Conservation (phyloP, 1,140 invertebrate genomes). For the Octopus sinensis region DNA sequence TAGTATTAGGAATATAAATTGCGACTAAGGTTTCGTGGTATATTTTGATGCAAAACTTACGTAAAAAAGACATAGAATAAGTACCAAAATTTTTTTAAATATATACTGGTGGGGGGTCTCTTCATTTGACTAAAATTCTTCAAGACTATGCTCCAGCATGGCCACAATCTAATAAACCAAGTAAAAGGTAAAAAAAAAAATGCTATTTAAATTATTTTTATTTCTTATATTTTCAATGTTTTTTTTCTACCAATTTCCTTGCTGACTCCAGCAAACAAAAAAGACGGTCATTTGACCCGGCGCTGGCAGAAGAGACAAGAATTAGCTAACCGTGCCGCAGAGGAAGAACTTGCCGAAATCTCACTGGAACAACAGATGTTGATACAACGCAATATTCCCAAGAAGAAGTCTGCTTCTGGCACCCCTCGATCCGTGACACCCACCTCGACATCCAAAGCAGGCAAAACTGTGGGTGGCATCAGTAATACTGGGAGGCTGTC, state of each 20-base stretch:
- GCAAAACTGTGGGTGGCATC: conserved; percentile 21
- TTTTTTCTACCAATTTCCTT: not conserved
- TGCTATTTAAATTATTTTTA: too few relatives aligned
- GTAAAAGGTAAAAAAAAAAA: conserved; percentile 23
- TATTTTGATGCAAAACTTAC: too few relatives aligned
- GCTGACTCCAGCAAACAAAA: not conserved
- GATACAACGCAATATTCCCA: conserved; percentile 36
- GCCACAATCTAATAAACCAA: conserved; percentile 17
- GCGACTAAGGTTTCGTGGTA: too few relatives aligned
- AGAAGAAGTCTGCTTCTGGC: not conserved
- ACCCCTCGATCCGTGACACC: not conserved
- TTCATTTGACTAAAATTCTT: too few relatives aligned
- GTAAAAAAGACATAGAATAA: too few relatives aligned
- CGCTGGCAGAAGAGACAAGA: conserved; percentile 45
- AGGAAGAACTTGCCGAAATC: conserved; percentile 52
- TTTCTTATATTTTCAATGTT: not conserved
- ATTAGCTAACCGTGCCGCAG: conserved; percentile 47
- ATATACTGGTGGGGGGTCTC: too few relatives aligned
- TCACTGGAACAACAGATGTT: conserved; percentile 51
- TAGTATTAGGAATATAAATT: too few relatives aligned
- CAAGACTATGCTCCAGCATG: too few relatives aligned
- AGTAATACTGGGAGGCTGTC: conserved; percentile 13
- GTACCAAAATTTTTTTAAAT: too few relatives aligned
- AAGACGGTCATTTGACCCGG: conserved; percentile 26
- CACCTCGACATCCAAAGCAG: conserved; percentile 9